Evolutionary conservation across 2,888 invertebrate genomes (phyloP).

Genomic region (Automeris io): DNA sequence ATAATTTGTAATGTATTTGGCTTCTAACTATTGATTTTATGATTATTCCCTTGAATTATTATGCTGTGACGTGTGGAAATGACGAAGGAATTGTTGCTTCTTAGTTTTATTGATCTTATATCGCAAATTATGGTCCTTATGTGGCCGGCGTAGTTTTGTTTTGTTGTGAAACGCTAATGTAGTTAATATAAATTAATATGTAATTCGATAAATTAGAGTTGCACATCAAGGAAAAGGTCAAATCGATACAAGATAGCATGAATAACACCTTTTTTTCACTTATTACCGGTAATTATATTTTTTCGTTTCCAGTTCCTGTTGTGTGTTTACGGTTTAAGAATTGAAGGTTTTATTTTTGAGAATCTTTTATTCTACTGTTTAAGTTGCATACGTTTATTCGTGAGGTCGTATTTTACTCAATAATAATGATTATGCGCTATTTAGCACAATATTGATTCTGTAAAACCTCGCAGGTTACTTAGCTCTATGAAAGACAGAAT

Average conservation of each 20-base stretch:
- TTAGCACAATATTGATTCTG: too few species aligned
- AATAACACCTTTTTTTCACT: neutral
- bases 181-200: too few species aligned
- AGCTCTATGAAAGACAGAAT: too few species aligned
- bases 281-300: neutral
- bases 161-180: constrained; percentile 41
- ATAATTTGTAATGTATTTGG: constrained; percentile 17
- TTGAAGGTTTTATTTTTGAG: too few species aligned
- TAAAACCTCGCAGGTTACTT: too few species aligned
- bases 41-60: constrained; percentile 14
- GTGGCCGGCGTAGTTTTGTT: constrained; percentile 56
- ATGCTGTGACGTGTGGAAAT: constrained; percentile 16
- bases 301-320: neutral
- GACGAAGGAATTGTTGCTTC: constrained; percentile 31
- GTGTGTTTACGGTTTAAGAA: neutral
- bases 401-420: too few species aligned
- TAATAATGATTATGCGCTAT: too few species aligned
- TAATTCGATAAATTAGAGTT: too few species aligned
- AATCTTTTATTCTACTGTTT: too few species aligned
- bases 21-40: constrained; percentile 17
- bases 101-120: constrained; percentile 66
- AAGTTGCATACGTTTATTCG: too few species aligned
- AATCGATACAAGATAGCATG: neutral
- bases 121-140: constrained; percentile 44
- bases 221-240: neutral